These are phyloP conservation scores for Haliclona indistincta DNA, from an alignment of 37 sponge, comb jelly and placozoan species.

Conservation along the genomic window DNA sequence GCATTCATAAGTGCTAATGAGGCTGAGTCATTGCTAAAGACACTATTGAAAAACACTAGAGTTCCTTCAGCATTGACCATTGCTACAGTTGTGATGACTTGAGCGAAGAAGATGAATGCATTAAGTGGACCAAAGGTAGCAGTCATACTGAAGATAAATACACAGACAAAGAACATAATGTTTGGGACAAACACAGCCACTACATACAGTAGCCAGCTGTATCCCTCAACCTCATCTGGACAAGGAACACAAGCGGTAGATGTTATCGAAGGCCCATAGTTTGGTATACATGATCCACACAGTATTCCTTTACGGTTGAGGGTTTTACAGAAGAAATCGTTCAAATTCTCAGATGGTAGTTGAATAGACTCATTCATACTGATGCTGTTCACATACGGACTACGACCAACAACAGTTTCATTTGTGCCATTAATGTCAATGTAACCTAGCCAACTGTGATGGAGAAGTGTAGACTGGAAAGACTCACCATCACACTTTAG, in stretches of 20 bases:
- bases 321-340: not conserved
- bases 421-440: not conserved
- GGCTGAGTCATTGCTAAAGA: not conserved
- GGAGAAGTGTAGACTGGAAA: not conserved
- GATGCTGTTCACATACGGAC: not conserved
- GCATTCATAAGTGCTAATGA: not conserved
- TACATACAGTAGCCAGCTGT: slow-evolving; percentile 28
- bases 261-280: slow-evolving; percentile 34
- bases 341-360: not conserved
- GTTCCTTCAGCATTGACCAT: not conserved
- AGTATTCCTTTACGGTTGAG: slow-evolving; percentile 3
- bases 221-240: not conserved
- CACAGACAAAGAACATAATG: slow-evolving; percentile 23
- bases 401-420: not conserved
- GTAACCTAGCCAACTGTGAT: not conserved
- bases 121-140: slow-evolving; percentile 44
- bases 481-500: not conserved
- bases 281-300: slow-evolving; percentile 13
- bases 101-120: slow-evolving; percentile 62
- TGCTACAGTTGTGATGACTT: slow-evolving; percentile 40
- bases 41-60: not conserved
- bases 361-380: not conserved
- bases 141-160: slow-evolving; percentile 38
- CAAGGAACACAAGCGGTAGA: slow-evolving; percentile 21
- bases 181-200: slow-evolving; percentile 27